phyloP scores from a whole-genome alignment of 2,113 vertebrate species.

The Menura novaehollandiae region DNA sequence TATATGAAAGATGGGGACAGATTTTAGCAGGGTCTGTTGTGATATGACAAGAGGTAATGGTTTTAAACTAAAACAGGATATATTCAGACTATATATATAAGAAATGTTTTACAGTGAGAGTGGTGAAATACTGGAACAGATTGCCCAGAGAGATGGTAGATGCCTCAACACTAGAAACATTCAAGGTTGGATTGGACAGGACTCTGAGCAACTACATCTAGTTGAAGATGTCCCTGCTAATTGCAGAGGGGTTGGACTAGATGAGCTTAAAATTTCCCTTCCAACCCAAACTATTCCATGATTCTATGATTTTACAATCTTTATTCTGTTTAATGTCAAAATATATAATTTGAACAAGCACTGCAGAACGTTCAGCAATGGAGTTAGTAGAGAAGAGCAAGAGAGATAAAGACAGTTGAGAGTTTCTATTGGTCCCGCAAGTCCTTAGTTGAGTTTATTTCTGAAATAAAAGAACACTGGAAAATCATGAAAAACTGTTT shows the following conservation, averaged over 20 bases:
- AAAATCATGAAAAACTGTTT: not conserved
- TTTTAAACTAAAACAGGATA: not conserved
- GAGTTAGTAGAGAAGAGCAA: not conserved
- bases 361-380: not conserved
- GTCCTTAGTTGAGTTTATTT: not conserved
- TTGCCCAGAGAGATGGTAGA: not conserved
- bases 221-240: not conserved
- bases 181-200: not conserved
- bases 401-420: not conserved
- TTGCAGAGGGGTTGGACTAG: not conserved
- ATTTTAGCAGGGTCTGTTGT: not conserved
- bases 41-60: not conserved
- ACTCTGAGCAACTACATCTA: not conserved
- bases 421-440: not conserved
- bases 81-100: not conserved
- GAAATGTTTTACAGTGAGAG: not conserved
- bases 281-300: not conserved
- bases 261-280: not conserved
- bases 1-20: not conserved
- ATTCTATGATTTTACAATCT: not conserved
- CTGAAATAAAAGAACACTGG: not conserved
- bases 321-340: not conserved
- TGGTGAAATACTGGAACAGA: not conserved
- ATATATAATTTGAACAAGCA: not conserved
- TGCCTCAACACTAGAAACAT: not conserved